These are phyloP conservation scores for Drosophila tripunctata DNA, from an alignment of 2,888 invertebrate genomes.

Conservation along the genomic window DNA sequence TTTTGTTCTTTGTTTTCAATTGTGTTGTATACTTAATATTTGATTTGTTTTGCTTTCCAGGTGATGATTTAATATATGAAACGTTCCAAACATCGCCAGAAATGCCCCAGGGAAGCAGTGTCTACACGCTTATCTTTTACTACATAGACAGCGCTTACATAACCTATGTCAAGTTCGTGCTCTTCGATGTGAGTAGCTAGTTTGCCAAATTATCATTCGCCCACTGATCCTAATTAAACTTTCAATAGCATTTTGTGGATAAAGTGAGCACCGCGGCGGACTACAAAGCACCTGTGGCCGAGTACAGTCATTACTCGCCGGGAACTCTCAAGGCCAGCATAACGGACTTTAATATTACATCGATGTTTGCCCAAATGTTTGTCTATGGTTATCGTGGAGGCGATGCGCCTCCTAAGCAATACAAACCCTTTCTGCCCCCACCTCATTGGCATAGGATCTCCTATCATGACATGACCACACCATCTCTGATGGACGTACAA, in stretches of 20 bases:
- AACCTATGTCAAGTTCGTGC: conserved; percentile 75
- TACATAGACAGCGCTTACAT: conserved; percentile 78
- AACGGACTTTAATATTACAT: conserved; percentile 66
- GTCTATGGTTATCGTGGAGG: conserved; percentile 77
- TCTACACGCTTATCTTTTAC: conserved; percentile 76
- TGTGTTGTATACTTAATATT: neutral
- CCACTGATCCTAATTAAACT: neutral
- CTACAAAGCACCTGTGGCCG: conserved; percentile 66
- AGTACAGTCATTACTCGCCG: conserved; percentile 76
- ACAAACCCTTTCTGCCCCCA: conserved; percentile 61
- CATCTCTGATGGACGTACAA: conserved; percentile 57
- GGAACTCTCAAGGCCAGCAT: conserved; percentile 78
- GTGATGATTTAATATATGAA: conserved; percentile 74
- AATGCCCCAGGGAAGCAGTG: conserved; percentile 31
- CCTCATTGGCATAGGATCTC: conserved; percentile 28
- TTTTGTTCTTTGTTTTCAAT: too few species aligned
- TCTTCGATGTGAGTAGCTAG: conserved; percentile 75
- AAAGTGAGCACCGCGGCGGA: conserved; percentile 27
- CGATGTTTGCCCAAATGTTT: conserved; percentile 78
- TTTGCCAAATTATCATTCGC: neutral
- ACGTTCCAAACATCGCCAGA: conserved; percentile 68
- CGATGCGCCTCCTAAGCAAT: conserved; percentile 54
- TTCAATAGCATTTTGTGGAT: conserved; percentile 58
- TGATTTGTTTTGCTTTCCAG: conserved; percentile 35
- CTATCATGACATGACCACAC: conserved; percentile 20